phyloP scores from a whole-genome alignment of 2,113 vertebrate species.

The Lophochroa leadbeateri region DNA sequence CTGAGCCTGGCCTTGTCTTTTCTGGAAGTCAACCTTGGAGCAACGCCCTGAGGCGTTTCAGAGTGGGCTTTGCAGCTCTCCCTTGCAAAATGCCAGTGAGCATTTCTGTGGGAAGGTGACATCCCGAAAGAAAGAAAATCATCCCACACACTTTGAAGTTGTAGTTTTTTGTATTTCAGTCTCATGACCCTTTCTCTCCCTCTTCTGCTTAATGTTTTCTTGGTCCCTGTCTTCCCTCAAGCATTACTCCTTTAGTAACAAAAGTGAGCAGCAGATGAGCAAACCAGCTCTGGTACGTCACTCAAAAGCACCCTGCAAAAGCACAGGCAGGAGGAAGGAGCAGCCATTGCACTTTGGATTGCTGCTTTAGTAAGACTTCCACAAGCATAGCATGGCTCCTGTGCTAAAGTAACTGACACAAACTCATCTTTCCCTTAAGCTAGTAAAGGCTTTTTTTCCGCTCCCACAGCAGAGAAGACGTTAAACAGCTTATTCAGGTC shows the following conservation, averaged over 20 bases:
- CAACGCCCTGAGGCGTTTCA: not conserved
- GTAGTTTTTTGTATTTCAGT: not conserved
- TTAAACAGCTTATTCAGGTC: not conserved
- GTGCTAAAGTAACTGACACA: not conserved
- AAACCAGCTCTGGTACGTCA: not conserved
- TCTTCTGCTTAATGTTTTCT: not conserved
- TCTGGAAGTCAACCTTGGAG: not conserved
- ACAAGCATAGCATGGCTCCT: not conserved
- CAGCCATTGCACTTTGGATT: accelerated
- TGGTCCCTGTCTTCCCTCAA: not conserved
- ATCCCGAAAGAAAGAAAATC: not conserved
- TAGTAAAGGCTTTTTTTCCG: not conserved
- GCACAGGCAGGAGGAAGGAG: not conserved
- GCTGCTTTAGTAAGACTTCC: not conserved
- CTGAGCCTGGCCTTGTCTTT: not conserved
- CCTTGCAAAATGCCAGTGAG: not conserved
- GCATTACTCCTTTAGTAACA: not conserved
- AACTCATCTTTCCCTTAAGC: not conserved
- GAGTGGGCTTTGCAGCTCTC: not conserved
- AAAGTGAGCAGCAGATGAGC: not conserved
- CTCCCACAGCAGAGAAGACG: not conserved
- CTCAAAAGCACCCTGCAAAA: not conserved
- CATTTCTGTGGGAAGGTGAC: not conserved
- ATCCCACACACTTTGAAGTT: not conserved
- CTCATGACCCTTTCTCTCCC: not conserved